These are phyloP conservation scores for Drosophila paranaensis DNA, from an alignment of 2,888 invertebrate genomes.

Conservation along the genomic window DNA sequence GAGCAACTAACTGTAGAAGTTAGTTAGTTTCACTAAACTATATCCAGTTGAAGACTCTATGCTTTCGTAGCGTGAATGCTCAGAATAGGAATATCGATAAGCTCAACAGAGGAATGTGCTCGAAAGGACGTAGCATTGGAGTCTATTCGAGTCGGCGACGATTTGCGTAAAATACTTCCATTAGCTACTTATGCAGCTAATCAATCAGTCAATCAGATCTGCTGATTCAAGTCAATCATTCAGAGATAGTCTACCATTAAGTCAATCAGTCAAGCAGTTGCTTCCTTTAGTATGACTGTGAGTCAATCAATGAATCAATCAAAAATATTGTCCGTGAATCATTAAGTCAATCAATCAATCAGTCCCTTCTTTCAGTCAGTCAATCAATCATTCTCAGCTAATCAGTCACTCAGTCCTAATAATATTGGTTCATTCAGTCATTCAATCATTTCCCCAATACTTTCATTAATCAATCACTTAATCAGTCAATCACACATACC, in stretches of 20 bases:
- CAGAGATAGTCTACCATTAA: background rate
- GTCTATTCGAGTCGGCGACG: background rate
- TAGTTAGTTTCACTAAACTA: conserved; percentile 22
- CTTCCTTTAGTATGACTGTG: background rate
- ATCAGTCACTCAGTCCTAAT: background rate
- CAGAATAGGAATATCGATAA: background rate
- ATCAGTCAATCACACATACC: background rate
- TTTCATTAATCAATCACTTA: background rate
- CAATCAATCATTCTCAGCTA: background rate
- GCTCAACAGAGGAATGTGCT: background rate
- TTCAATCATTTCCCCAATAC: background rate
- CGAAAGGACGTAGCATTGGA: background rate
- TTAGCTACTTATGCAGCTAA: background rate
- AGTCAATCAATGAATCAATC: background rate
- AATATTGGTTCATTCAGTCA: background rate
- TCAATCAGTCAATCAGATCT: background rate
- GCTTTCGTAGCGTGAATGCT: background rate
- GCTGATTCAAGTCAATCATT: background rate
- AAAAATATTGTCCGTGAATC: background rate
- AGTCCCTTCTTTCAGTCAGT: background rate
- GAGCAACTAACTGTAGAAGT: conserved; percentile 17
- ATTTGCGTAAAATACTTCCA: background rate
- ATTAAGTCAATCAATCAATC: background rate
- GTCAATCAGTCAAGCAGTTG: background rate
- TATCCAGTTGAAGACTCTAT: background rate